Conservation (phyloP, 2,797 vertebrate genomes). For the Oreortyx pictus region DNA sequence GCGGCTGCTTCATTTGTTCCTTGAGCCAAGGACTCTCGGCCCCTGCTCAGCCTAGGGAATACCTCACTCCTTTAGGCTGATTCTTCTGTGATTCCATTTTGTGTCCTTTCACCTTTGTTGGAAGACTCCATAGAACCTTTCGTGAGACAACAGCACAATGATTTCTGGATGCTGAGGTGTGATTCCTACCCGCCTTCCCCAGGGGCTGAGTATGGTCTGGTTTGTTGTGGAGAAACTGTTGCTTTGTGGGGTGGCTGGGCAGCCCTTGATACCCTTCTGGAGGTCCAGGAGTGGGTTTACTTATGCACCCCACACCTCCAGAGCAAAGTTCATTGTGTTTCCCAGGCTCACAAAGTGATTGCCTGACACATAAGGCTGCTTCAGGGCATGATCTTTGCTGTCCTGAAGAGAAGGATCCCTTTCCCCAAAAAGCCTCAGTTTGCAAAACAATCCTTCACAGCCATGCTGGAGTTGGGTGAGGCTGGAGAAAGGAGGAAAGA, state of each 20-base stretch:
- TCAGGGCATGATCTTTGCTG: neutral
- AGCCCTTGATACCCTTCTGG: neutral
- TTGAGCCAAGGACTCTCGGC: conserved; percentile 12
- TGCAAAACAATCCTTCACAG: neutral
- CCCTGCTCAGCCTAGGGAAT: neutral
- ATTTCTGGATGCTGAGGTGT: neutral
- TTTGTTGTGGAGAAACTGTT: neutral
- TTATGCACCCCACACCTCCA: neutral
- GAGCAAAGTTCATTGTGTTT: neutral
- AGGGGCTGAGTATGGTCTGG: neutral
- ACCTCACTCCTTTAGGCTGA: neutral
- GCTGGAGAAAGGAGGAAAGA: neutral
- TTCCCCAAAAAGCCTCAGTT: neutral
- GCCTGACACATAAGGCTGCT: neutral
- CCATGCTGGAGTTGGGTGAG: neutral
- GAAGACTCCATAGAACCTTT: neutral
- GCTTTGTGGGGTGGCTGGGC: accelerated
- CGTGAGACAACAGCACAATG: neutral
- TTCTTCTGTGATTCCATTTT: neutral
- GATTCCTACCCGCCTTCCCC: neutral
- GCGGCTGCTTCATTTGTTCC: neutral
- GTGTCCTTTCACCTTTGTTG: neutral
- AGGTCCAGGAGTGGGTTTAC: neutral
- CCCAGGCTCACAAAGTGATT: neutral
- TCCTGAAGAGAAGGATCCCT: neutral